These are phyloP conservation scores for Gallinago media DNA, from an alignment of 2,113 vertebrate species.

Conservation along the genomic window DNA sequence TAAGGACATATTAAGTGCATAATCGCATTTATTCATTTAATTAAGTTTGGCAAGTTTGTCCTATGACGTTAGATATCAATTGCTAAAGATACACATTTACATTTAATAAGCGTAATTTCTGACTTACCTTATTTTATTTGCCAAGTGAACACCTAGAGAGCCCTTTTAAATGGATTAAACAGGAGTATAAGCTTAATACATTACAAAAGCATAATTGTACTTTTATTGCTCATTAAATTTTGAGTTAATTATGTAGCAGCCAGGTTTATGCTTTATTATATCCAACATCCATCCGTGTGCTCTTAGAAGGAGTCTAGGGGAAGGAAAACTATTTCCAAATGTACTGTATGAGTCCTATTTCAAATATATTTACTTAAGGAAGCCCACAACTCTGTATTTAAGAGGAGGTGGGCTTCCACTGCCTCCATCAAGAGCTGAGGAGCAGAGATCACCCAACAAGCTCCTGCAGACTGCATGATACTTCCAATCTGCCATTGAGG, in stretches of 20 bases:
- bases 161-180: conserved; percentile 53
- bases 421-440: not conserved
- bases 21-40: conserved; percentile 53
- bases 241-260: conserved; percentile 75
- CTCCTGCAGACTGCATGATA: not conserved
- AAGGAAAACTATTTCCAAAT: not conserved
- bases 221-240: conserved; percentile 77
- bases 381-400: not conserved
- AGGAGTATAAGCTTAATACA: conserved; percentile 43
- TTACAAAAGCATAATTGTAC: conserved; percentile 68
- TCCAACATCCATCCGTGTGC: not conserved
- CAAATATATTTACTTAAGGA: not conserved
- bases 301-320: not conserved
- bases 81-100: conserved; percentile 52
- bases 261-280: conserved; percentile 39
- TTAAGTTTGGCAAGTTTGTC: conserved; percentile 58
- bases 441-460: not conserved
- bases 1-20: conserved; percentile 54
- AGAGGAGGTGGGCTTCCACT: not conserved
- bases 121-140: not conserved
- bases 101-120: conserved; percentile 63
- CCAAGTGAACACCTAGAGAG: conserved; percentile 31
- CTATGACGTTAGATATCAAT: conserved; percentile 29
- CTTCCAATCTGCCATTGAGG: not conserved
- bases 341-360: not conserved